Evolutionary conservation across 1,140 invertebrate species (phyloP).

Genomic region (Grapholita molesta): DNA sequence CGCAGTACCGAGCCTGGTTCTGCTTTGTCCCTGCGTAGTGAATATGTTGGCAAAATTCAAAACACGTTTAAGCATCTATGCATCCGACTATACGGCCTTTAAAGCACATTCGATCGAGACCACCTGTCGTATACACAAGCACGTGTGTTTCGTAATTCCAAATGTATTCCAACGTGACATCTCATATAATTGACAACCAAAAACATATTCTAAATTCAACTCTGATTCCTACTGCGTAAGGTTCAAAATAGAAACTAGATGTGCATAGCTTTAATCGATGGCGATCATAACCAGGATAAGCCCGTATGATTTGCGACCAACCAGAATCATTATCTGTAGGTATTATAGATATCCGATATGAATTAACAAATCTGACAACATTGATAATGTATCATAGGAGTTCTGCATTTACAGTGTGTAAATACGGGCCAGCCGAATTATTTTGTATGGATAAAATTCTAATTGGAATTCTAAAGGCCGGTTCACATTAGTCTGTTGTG

Average conservation of each 20-base stretch:
- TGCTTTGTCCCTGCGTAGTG: too few relatives aligned
- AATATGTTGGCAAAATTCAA: neutral
- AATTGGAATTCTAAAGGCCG: too few relatives aligned
- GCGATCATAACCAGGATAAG: neutral
- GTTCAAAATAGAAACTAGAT: neutral
- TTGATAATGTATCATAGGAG: neutral
- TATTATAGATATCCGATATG: neutral
- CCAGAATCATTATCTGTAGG: neutral
- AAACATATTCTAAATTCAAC: neutral
- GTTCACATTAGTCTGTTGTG: too few relatives aligned
- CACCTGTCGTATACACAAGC: neutral
- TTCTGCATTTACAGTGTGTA: too few relatives aligned
- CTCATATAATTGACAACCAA: neutral
- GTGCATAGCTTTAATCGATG: neutral
- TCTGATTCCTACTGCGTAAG: neutral
- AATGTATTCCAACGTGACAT: neutral
- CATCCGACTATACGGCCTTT: neutral
- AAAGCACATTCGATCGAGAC: neutral
- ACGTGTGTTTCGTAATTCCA: neutral
- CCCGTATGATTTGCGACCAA: neutral
- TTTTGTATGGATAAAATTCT: too few relatives aligned
- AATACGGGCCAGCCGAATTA: too few relatives aligned
- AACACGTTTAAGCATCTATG: neutral
- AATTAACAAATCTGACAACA: neutral
- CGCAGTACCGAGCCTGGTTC: too few relatives aligned